These are phyloP conservation scores for Ispidina lecontei DNA, from an alignment of 2,797 vertebrate species.

Conservation along the genomic window DNA sequence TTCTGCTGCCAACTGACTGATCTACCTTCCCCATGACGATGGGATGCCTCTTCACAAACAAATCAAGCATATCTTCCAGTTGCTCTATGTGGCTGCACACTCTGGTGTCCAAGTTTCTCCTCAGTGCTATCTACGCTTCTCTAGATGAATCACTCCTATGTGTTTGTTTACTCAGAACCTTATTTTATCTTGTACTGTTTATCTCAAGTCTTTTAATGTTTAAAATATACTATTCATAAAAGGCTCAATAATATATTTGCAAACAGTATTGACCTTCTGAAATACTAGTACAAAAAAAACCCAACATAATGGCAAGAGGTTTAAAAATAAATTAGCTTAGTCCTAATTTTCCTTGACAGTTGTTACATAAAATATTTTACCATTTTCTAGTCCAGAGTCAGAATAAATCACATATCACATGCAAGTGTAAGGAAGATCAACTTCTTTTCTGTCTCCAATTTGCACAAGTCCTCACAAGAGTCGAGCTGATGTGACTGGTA, in stretches of 20 bases:
- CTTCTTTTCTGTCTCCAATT: not conserved
- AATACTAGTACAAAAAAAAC: not conserved
- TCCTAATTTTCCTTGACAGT: conserved; percentile 38
- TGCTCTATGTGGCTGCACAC: fast-evolving
- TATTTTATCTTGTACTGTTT: not conserved
- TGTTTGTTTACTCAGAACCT: not conserved
- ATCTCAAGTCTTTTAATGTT: not conserved
- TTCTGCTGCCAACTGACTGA: not conserved
- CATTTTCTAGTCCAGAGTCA: conserved; percentile 11
- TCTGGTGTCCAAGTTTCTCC: not conserved
- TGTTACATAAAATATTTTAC: conserved; percentile 49
- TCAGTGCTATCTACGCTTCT: not conserved
- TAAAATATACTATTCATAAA: not conserved
- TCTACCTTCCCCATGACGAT: not conserved
- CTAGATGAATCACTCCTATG: not conserved
- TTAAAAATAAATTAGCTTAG: conserved; percentile 32
- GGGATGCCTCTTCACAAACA: not conserved
- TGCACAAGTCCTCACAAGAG: not conserved
- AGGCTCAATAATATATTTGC: not conserved
- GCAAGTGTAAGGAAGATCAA: not conserved
- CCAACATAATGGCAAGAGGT: not conserved
- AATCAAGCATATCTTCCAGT: not conserved
- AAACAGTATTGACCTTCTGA: not conserved
- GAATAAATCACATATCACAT: conserved; percentile 12
- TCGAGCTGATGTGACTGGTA: not conserved